Evolutionary conservation across 2,888 invertebrate genomes (phyloP).

Genomic region (Cactoblastis cactorum): DNA sequence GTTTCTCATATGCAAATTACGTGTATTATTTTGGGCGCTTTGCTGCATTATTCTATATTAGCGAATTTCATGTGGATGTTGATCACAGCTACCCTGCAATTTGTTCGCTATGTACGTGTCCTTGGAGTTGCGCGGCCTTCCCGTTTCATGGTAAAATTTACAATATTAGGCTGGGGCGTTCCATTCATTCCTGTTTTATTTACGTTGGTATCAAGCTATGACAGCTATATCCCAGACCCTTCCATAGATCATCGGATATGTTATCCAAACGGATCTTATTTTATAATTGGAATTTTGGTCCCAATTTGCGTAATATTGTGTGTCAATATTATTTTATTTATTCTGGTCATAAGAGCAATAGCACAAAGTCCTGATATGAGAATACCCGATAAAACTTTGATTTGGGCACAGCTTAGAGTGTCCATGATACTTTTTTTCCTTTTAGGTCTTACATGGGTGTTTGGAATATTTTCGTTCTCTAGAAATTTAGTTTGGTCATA

Average conservation of each 20-base stretch:
- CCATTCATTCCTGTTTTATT: constrained; percentile 76
- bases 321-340: constrained; percentile 75
- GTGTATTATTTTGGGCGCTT: constrained; percentile 81
- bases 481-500: constrained; percentile 77
- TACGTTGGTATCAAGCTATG: constrained; percentile 61
- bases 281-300: constrained; percentile 70
- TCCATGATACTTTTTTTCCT: constrained; percentile 80
- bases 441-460: constrained; percentile 81
- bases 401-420: constrained; percentile 73
- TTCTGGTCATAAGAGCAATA: constrained; percentile 76
- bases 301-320: constrained; percentile 75
- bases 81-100: constrained; percentile 83
- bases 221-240: constrained; percentile 61
- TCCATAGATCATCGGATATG: constrained; percentile 57
- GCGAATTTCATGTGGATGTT: constrained; percentile 87
- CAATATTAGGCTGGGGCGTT: constrained; percentile 82
- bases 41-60: constrained; percentile 83
- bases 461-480: constrained; percentile 78
- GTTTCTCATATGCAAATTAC: constrained; percentile 39
- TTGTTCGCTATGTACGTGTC: constrained; percentile 83
- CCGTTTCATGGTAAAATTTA: constrained; percentile 81
- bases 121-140: constrained; percentile 78
- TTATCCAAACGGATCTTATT: constrained; percentile 73
- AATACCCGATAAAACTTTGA: constrained; percentile 53
- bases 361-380: constrained; percentile 70